Conservation (phyloP, 2,797 vertebrate species). For the Clarias fuscus region DNA sequence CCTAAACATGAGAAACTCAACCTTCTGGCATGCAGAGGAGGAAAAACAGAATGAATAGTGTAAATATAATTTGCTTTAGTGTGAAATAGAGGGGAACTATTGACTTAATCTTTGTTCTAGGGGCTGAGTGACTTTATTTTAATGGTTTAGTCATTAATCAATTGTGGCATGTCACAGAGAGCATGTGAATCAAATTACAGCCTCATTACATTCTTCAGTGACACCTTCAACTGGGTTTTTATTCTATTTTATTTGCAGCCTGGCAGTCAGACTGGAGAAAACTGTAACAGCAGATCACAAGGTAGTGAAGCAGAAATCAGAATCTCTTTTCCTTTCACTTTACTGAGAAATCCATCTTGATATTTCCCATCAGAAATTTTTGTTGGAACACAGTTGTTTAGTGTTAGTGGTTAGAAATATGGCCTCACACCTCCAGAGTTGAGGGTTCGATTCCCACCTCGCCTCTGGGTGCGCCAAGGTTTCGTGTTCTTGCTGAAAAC, state of each 20-base stretch:
- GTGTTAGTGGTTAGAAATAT: no score
- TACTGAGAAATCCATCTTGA: neutral
- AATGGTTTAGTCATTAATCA: constrained; percentile 19
- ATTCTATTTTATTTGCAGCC: neutral
- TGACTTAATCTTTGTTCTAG: constrained; percentile 24
- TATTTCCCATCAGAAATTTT: neutral
- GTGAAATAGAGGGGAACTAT: constrained; percentile 2
- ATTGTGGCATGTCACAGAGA: constrained; percentile 24
- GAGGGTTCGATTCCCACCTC: no score
- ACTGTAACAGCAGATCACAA: neutral
- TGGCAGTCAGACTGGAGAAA: neutral
- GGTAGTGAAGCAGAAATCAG: neutral
- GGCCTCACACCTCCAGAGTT: no score
- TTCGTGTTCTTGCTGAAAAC: no score
- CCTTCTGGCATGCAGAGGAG: constrained; percentile 23
- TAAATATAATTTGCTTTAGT: neutral
- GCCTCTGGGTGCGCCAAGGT: no score
- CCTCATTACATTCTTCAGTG: constrained; percentile 34
- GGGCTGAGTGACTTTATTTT: constrained; percentile 12
- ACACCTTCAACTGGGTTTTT: constrained; percentile 23
- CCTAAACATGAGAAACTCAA: constrained; percentile 35
- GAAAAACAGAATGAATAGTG: constrained; percentile 8
- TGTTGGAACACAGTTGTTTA: no score
- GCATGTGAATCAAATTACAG: constrained; percentile 30
- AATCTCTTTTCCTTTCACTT: neutral